Evolutionary conservation across 2,888 invertebrate species (phyloP).

Genomic region (Chironomus riparius): DNA sequence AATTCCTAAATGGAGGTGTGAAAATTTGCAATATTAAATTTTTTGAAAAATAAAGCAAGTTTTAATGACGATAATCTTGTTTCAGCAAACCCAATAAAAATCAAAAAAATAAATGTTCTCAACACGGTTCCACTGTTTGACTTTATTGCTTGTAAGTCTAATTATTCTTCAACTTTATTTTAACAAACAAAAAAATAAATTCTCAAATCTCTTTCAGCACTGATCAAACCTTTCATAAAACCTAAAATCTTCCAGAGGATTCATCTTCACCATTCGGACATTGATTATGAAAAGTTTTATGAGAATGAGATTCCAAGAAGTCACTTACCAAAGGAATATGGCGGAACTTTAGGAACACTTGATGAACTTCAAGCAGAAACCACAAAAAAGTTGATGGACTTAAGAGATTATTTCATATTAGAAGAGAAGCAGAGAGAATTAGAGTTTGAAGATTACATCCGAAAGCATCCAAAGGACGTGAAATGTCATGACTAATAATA

Average conservation of each 20-base stretch:
- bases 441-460: slow-evolving; percentile 3
- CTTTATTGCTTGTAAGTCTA: too few species aligned
- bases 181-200: too few species aligned
- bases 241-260: slow-evolving; percentile 41
- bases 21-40: background rate
- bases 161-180: background rate
- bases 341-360: slow-evolving; percentile 45
- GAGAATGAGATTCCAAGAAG: slow-evolving; percentile 47
- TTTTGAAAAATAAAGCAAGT: too few species aligned
- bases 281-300: slow-evolving; percentile 49
- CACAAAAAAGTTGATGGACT: slow-evolving; percentile 25
- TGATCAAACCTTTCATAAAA: background rate
- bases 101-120: background rate
- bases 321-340: slow-evolving; percentile 52
- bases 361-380: slow-evolving; percentile 29
- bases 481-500: background rate
- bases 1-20: slow-evolving; percentile 51
- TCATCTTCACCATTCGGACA: slow-evolving; percentile 47
- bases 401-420: slow-evolving; percentile 29
- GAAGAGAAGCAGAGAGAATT: slow-evolving; percentile 27
- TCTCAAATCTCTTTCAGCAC: background rate
- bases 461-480: background rate
- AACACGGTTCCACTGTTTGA: background rate
- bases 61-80: too few species aligned
- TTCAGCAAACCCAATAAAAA: background rate